Evolutionary conservation across 2,888 invertebrate species (phyloP).

Genomic region (Strigamia crassipes): DNA sequence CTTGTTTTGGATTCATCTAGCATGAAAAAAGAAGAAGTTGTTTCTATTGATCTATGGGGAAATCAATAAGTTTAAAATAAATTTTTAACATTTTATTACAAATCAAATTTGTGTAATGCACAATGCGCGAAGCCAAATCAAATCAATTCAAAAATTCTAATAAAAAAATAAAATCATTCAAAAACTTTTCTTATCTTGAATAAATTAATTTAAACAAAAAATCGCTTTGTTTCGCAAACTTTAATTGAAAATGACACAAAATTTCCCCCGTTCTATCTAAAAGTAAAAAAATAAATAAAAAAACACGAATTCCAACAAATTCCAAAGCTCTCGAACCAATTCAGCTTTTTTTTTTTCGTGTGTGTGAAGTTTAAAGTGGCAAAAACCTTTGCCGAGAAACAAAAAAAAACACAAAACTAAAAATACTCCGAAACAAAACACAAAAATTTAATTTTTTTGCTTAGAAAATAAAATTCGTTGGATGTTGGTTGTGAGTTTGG

Average conservation of each 20-base stretch:
- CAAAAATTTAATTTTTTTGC: too few species aligned
- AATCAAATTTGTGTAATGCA: neutral
- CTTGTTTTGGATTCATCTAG: conserved; percentile 32
- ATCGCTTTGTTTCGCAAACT: too few species aligned
- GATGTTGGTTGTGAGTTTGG: too few species aligned
- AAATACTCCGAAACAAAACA: neutral
- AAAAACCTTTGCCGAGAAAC: neutral
- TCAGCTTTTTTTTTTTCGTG: neutral
- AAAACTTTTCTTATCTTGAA: too few species aligned
- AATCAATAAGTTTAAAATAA: conserved; percentile 12
- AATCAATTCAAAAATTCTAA: too few species aligned
- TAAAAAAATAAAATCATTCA: neutral
- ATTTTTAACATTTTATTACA: conserved; percentile 12
- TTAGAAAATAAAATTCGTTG: too few species aligned
- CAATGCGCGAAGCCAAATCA: neutral
- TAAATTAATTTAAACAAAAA: too few species aligned
- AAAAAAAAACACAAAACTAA: neutral
- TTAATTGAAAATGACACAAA: too few species aligned
- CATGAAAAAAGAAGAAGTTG: neutral
- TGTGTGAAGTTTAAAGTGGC: conserved; percentile 26
- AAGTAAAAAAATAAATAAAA: neutral
- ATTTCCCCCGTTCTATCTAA: too few species aligned
- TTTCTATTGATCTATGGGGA: neutral
- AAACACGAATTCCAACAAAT: neutral
- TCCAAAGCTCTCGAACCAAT: conserved; percentile 13